Evolutionary conservation across 2,113 vertebrate genomes (phyloP).

Genomic region (Ochotona princeps): DNA sequence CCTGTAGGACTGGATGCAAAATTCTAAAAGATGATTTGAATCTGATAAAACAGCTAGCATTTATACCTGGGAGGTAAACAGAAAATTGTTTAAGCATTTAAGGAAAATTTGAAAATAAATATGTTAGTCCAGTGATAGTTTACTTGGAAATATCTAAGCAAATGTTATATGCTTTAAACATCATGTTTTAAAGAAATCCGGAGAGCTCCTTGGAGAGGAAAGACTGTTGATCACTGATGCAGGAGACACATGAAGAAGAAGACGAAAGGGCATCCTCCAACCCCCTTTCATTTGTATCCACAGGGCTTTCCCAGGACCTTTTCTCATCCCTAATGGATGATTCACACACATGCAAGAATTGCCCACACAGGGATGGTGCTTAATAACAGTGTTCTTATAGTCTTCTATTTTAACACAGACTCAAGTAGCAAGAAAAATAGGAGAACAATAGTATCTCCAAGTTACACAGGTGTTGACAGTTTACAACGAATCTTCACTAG

Average conservation of each 20-base stretch:
- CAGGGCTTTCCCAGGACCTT: background rate
- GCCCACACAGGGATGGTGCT: background rate
- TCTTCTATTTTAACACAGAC: background rate
- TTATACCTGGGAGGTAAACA: background rate
- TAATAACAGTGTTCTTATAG: conserved; percentile 8
- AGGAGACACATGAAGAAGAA: background rate
- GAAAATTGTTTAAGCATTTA: background rate
- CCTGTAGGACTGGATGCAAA: background rate
- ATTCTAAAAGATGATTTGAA: background rate
- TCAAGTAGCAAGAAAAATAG: background rate
- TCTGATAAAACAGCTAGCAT: conserved; percentile 27
- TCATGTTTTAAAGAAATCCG: background rate
- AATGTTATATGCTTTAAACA: background rate
- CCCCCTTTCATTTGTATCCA: background rate
- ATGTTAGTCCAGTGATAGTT: background rate
- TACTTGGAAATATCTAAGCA: background rate
- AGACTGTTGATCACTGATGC: background rate
- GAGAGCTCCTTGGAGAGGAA: background rate
- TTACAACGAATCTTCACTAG: conserved; percentile 12
- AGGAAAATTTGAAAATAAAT: conserved; percentile 18
- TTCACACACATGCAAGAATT: background rate
- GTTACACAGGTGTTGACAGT: conserved; percentile 5
- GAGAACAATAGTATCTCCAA: background rate
- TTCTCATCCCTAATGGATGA: background rate
- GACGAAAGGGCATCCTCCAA: background rate